These are phyloP conservation scores for Gordius sp. DNA, from an alignment of 2,888 invertebrate genomes.

Conservation along the genomic window DNA sequence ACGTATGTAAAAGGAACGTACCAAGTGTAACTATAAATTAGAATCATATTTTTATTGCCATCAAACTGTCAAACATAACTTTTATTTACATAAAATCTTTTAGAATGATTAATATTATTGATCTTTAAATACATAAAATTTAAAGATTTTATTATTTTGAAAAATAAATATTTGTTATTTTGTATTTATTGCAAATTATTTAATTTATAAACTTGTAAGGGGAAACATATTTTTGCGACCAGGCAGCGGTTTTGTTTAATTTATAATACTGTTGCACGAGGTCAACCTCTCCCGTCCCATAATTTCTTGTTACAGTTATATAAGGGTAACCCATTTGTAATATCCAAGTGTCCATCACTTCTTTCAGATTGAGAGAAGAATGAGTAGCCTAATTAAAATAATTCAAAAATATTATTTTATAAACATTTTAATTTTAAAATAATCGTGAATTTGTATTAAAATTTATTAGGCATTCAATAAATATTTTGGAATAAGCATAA, in stretches of 20 bases:
- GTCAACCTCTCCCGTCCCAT: slow-evolving; percentile 33
- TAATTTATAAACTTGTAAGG: slow-evolving; percentile 2
- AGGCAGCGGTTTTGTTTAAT: slow-evolving; percentile 18
- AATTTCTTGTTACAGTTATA: slow-evolving; percentile 39
- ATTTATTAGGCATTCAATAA: too few relatives aligned
- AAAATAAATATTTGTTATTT: background rate
- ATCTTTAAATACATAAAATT: background rate
- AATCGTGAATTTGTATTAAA: too few relatives aligned
- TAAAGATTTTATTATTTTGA: background rate
- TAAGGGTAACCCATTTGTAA: slow-evolving; percentile 50
- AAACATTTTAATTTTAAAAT: too few relatives aligned
- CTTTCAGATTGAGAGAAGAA: slow-evolving; percentile 20
- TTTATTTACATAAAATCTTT: background rate
- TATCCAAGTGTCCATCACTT: slow-evolving; percentile 53
- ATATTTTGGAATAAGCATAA: too few relatives aligned
- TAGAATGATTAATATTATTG: background rate
- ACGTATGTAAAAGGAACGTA: slow-evolving; percentile 36
- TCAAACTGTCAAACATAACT: background rate
- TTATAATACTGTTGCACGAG: slow-evolving; percentile 29
- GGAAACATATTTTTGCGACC: background rate
- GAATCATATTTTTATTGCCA: background rate
- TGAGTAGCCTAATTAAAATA: background rate
- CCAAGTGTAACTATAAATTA: slow-evolving; percentile 20
- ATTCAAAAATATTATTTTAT: background rate
- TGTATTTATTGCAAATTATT: background rate